Evolutionary conservation across 2,113 vertebrate genomes (phyloP).

Genomic region (Phalacrocorax aristotelis): DNA sequence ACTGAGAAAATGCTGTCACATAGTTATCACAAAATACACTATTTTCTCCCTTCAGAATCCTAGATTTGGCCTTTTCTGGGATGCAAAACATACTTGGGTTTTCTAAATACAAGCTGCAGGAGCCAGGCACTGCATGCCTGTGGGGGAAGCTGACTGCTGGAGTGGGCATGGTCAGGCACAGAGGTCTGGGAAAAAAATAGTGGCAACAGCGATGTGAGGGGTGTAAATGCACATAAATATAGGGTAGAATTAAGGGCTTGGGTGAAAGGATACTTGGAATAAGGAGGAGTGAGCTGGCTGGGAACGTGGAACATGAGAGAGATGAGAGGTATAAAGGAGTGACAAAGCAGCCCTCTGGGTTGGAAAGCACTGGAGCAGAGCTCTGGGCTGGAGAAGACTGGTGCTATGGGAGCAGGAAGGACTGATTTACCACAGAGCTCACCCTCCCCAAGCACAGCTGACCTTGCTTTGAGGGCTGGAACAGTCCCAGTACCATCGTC

Average conservation of each 20-base stretch:
- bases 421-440: neutral
- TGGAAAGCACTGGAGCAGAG: neutral
- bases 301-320: neutral
- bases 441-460: neutral
- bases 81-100: accelerated
- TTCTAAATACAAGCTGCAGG: neutral
- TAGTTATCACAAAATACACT: neutral
- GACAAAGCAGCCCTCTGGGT: neutral
- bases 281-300: neutral
- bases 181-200: accelerated
- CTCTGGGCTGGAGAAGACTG: neutral
- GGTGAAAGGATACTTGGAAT: neutral
- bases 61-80: neutral
- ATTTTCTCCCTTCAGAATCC: neutral
- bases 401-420: neutral
- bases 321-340: neutral
- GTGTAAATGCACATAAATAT: neutral
- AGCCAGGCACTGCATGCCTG: neutral
- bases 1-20: neutral
- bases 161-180: neutral
- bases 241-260: neutral
- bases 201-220: neutral
- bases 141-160: neutral
- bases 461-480: neutral
- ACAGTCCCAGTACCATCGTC: neutral